Percentiles rank a stretch among this genome's conserved stretches.
Evolutionary conservation across 2,113 vertebrate genomes (phyloP).

Genomic region (Cygnus atratus): DNA sequence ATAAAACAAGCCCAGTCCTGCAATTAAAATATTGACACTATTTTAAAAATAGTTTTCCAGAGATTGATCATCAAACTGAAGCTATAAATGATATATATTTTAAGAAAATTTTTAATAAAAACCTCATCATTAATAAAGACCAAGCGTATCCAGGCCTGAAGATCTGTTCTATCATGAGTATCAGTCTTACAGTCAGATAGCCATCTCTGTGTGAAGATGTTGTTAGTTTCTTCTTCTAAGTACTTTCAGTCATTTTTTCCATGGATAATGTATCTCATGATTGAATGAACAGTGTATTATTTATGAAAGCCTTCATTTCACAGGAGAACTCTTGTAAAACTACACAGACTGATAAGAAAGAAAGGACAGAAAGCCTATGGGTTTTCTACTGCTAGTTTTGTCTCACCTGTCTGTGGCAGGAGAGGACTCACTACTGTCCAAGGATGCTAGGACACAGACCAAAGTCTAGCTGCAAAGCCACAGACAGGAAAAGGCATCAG

Average conservation of each 20-base stretch:
- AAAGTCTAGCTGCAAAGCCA: not conserved
- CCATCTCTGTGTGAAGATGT: not conserved
- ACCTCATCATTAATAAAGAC: not conserved
- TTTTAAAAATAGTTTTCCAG: not conserved
- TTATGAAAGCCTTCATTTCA: not conserved
- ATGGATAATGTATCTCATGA: not conserved
- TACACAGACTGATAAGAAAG: not conserved
- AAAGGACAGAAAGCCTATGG: not conserved
- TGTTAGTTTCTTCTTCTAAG: not conserved
- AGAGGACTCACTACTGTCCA: not conserved
- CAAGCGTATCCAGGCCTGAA: not conserved
- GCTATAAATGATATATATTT: not conserved
- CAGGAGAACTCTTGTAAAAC: not conserved
- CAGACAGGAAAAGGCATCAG: not conserved
- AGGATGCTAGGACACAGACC: not conserved
- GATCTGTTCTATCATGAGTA: not conserved
- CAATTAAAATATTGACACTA: not conserved
- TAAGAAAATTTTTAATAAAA: not conserved
- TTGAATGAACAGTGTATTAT: not conserved
- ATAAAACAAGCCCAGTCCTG: not conserved
- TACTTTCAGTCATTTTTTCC: not conserved
- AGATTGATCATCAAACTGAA: not conserved
- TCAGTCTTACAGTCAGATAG: not conserved
- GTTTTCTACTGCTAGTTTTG: not conserved
- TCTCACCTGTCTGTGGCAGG: not conserved